Conservation (phyloP, 2,888 invertebrate genomes). For the Lepidochrysops patricia region DNA sequence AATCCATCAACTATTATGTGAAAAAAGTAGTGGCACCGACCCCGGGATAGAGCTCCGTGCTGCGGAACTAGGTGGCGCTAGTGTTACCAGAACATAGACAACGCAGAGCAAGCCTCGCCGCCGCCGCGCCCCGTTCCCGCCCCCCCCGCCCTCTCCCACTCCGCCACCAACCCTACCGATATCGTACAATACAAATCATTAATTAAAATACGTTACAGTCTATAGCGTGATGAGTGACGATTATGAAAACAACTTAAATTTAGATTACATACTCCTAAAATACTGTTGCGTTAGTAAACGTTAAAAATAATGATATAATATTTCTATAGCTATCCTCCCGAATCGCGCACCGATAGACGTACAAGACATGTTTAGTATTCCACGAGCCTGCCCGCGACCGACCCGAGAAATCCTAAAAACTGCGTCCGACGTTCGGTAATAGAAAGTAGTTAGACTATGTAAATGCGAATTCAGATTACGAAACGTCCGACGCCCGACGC, state of each 20-base stretch:
- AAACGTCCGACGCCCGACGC: constrained; percentile 15
- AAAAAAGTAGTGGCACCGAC: not conserved
- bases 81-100: constrained; percentile 28
- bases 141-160: constrained; percentile 29
- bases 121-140: constrained; percentile 18
- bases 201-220: constrained; percentile 34
- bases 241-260: constrained; percentile 54
- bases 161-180: constrained; percentile 29
- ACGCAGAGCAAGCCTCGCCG: not conserved
- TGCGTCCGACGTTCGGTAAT: constrained; percentile 18
- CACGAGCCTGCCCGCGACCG: not conserved
- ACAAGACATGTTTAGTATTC: constrained; percentile 18
- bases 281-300: constrained; percentile 67
- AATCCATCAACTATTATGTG: not conserved
- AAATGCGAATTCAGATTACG: constrained; percentile 15
- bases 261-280: constrained; percentile 64
- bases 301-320: constrained; percentile 70
- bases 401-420: constrained; percentile 11
- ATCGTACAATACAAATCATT: constrained; percentile 28
- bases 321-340: constrained; percentile 48
- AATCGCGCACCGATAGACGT: constrained; percentile 19
- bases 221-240: constrained; percentile 36
- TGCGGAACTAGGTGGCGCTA: not conserved
- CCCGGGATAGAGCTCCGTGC: not conserved
- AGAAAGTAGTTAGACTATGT: constrained; percentile 23